Percentiles rank a stretch among this genome's conserved stretches.
Conservation (phyloP, 1,140 invertebrate species). For the Penaeus japonicus region DNA sequence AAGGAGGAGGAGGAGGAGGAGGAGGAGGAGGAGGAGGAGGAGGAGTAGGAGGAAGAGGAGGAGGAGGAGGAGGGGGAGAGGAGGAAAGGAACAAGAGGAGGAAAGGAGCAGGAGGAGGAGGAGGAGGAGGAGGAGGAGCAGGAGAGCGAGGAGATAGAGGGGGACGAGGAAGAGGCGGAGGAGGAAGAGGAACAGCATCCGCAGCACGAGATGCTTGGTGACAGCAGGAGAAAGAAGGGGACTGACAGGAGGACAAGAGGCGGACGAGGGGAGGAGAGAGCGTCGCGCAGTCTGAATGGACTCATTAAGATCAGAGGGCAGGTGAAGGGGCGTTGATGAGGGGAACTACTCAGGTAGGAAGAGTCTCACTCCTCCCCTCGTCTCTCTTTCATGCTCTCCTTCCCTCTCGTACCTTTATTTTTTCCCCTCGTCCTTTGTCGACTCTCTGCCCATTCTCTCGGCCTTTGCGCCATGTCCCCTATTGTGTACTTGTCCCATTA, state of each 20-base stretch:
- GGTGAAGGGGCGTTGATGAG: slow-evolving; percentile 47
- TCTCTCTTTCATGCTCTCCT: slow-evolving; percentile 3
- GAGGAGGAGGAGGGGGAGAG: neutral
- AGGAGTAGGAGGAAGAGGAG: neutral
- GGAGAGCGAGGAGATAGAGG: neutral
- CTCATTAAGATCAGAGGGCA: slow-evolving; percentile 53
- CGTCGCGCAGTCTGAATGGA: slow-evolving; percentile 37
- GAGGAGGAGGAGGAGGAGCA: neutral
- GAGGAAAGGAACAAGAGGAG: neutral
- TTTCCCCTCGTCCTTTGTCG: neutral
- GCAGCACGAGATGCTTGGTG: too few relatives aligned
- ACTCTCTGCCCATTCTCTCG: neutral
- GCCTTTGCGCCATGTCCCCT: neutral
- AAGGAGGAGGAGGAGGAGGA: too few relatives aligned
- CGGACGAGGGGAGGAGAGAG: neutral
- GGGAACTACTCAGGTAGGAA: slow-evolving; percentile 42
- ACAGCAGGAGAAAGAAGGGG: too few relatives aligned
- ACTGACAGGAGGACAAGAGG: too few relatives aligned
- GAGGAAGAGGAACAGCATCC: too few relatives aligned
- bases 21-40: too few relatives aligned
- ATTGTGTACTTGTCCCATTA: neutral
- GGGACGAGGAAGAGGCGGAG: neutral
- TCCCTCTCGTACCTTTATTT: neutral
- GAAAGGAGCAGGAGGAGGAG: neutral
- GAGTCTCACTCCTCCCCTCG: neutral